phyloP scores from a whole-genome alignment of 2,113 vertebrate species.

The Pituophis catenifer region DNA sequence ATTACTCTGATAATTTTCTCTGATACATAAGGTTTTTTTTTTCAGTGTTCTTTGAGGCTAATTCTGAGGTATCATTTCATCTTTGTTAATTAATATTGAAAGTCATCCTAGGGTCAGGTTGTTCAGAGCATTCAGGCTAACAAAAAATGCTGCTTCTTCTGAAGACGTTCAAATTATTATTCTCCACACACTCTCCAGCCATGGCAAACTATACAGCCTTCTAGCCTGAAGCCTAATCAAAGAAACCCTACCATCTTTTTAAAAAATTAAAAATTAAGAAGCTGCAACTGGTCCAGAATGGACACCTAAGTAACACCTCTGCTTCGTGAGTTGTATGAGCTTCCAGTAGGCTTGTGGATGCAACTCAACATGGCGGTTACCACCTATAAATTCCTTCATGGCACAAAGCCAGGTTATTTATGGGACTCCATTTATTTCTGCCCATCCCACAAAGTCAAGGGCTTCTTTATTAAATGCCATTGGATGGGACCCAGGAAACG shows the following conservation, averaged over 20 bases:
- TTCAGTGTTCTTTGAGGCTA: background rate
- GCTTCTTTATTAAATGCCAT: background rate
- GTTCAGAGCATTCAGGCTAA: background rate
- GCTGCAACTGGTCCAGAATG: background rate
- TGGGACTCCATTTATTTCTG: background rate
- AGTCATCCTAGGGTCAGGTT: background rate
- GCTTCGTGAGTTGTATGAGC: background rate
- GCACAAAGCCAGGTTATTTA: background rate
- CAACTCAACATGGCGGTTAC: background rate
- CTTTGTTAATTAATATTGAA: slow-evolving; percentile 10
- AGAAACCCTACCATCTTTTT: background rate
- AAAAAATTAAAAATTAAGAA: background rate
- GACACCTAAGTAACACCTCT: background rate
- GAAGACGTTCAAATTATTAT: background rate
- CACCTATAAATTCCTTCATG: background rate
- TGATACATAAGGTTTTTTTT: slow-evolving; percentile 11
- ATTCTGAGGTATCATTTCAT: slow-evolving; percentile 12
- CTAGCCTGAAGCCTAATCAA: background rate
- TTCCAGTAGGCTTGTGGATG: background rate
- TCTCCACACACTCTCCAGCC: background rate
- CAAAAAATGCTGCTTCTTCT: background rate
- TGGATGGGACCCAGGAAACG: background rate
- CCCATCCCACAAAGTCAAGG: background rate
- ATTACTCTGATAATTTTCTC: slow-evolving; percentile 42
- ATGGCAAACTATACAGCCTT: background rate